Evolutionary conservation across 2,113 vertebrate genomes (phyloP), one percentile per base, ranked within the genome.

Genomic region (Gnathonemus echidnorhynchus): DNA sequence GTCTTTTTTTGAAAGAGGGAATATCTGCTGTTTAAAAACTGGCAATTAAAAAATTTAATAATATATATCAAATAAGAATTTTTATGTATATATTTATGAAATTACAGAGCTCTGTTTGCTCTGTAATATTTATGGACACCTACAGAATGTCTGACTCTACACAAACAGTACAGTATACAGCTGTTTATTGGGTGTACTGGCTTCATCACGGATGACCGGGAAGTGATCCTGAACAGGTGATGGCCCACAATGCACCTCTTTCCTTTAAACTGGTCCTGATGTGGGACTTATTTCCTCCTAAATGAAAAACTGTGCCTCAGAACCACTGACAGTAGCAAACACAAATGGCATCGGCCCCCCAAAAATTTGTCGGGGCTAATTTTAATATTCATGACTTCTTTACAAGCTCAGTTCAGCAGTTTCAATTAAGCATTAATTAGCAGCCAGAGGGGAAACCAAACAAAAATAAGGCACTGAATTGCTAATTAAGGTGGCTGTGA

Each of bases 381-480:
- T 97, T 99, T 97, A 99, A 99, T 99, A 99, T 99, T 99, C 98
- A 99, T 99, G 97, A 98, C 95, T 96, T 96, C 97, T 97, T 97
- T 97, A 97, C 97, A 96, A 98, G 97, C 97, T 98, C 97, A 98
- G 97, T 97, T 98, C 97, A 98, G 97, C 95, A 96, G 97, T 98
- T 98, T 98, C 96, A 95, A 97, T 97, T 96, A 97, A 97, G 97
- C 98, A 98, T 98, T 99, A 99, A 99, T 99, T 98, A 98, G 97
- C 97, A 96, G 98, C 98, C 98, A 94, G 96, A 98, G 98, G 98
- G 97, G 95, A 97, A 96, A 96, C 97, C 95, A 96, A 97, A 97
- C 96, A 97, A 97, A 97, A 97, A 97, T 97, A 97, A 97, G 96
- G 96, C 97, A 95, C 93, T 97, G 97, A 97, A 98, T 98, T 97